Evolutionary conservation across 2,113 vertebrate species (phyloP).

Genomic region (Pristiophorus japonicus): DNA sequence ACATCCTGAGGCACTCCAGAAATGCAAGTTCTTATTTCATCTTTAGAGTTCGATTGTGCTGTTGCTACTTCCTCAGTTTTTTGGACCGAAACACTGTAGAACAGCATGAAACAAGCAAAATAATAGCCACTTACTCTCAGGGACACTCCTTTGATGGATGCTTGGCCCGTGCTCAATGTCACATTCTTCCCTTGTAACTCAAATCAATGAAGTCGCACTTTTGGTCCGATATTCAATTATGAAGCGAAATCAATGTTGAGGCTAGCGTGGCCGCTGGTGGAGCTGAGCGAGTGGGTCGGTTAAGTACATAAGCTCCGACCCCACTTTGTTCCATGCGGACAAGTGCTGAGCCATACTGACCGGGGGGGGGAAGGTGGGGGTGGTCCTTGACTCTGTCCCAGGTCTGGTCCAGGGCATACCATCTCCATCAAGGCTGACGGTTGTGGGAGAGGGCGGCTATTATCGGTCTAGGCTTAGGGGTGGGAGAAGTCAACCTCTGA

Average conservation of each 20-base stretch:
- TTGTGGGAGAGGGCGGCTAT: background rate
- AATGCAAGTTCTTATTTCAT: background rate
- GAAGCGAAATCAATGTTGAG: constrained; percentile 54
- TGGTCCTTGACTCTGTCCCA: no score
- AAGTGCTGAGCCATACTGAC: background rate
- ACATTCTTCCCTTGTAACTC: constrained; percentile 37
- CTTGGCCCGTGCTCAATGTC: constrained; percentile 41
- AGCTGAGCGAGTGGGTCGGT: constrained; percentile 44
- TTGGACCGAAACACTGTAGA: background rate
- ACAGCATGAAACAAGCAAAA: constrained; percentile 39
- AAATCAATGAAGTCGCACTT: constrained; percentile 43
- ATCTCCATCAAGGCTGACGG: background rate
- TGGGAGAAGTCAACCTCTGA: background rate
- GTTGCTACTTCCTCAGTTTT: background rate
- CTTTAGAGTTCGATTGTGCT: background rate
- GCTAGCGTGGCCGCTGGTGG: constrained; percentile 40
- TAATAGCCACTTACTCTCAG: constrained; percentile 44
- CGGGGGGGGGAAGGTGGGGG: no score
- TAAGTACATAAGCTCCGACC: constrained; percentile 33
- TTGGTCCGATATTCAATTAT: constrained; percentile 47
- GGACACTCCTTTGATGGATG: constrained; percentile 49
- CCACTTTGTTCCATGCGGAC: constrained; percentile 31
- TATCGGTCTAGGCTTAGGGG: background rate
- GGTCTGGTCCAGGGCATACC: background rate
- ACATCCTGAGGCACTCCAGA: background rate